Percentiles rank a stretch among this genome's conserved stretches.
Evolutionary conservation across 2,888 invertebrate species (phyloP).

Genomic region (Pheosia gnoma): DNA sequence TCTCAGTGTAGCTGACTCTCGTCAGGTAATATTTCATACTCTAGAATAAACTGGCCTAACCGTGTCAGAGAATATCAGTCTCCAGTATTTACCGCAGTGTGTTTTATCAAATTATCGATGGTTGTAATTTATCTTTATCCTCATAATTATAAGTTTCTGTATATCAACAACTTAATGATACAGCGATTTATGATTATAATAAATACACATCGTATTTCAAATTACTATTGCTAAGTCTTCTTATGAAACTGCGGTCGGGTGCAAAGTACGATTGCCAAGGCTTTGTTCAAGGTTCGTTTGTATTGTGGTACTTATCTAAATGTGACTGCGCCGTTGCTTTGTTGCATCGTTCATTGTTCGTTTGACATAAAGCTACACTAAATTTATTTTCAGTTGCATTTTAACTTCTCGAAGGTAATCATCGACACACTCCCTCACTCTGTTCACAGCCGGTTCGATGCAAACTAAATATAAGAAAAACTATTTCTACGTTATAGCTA

Average conservation of each 20-base stretch:
- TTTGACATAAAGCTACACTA: neutral
- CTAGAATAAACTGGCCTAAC: too few relatives aligned
- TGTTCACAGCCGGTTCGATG: too few relatives aligned
- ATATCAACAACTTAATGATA: neutral
- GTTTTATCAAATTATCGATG: neutral
- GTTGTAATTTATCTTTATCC: neutral
- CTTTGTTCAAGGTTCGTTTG: constrained; percentile 31
- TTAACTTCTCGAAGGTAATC: too few relatives aligned
- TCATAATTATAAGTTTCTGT: neutral
- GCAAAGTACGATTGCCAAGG: constrained; percentile 40
- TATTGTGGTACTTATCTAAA: constrained; percentile 13
- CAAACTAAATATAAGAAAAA: too few relatives aligned
- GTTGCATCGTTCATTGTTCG: neutral
- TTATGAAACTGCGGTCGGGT: constrained; percentile 12
- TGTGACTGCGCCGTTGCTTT: neutral
- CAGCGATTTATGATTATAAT: neutral
- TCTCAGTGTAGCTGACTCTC: too few relatives aligned
- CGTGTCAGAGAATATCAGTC: neutral
- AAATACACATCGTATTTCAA: neutral
- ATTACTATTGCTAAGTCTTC: neutral
- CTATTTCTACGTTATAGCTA: too few relatives aligned
- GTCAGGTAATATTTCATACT: too few relatives aligned
- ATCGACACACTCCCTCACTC: too few relatives aligned
- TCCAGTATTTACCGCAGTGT: neutral
- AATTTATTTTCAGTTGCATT: too few relatives aligned